Base-by-base conservation (phyloP, 1,140 invertebrate species). In the Drosophila cardini region DNA sequence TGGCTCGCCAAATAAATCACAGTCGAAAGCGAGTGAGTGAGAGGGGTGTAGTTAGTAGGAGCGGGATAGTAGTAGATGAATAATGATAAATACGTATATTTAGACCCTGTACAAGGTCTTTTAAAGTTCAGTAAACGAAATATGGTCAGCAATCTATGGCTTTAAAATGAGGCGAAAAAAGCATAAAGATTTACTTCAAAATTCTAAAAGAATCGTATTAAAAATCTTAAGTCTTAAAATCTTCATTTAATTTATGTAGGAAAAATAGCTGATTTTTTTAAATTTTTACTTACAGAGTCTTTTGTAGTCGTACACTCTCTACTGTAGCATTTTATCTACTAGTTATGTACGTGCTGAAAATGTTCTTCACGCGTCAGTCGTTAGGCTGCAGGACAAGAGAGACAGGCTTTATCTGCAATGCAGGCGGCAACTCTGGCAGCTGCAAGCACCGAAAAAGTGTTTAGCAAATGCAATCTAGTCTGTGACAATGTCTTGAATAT, bases 361-460 rank as follows among this genome's bases (percentile, higher is more conserved):
- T 15, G 13, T 64, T 78, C 78, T 76, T 81, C 82, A 87, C 78
- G 83, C 79, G 83, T 82, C 78, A 76, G 82, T 81, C 82, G 81
- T 85, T 80, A 84, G 63, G 80, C 67, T 62, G 61, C 18, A 43
- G 65, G 63, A 79, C 15, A 18, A 21, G 11, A 63, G 11, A 63
- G 64, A 57, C 62, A 46, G 65, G 38, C 21, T 70, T 58, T 80
- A 83, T 84, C 84, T 89, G 84, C 83, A 87, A 65, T 86, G 83
- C 83, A 82, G 79, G 79, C 43, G 61, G 55, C 64, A 62, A 36
- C 53, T 18, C 43, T 42, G 34, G 16, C 30, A 56, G 64, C 16
- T 10, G n/a, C 40, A 69, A 60, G 7, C 8, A 34, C 36, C 3
- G 21, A 26, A 26, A 26, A 26, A 26, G 21, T 26, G 21, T 26